phyloP scores from a whole-genome alignment of 2,113 vertebrate species.

The Tyto alba region DNA sequence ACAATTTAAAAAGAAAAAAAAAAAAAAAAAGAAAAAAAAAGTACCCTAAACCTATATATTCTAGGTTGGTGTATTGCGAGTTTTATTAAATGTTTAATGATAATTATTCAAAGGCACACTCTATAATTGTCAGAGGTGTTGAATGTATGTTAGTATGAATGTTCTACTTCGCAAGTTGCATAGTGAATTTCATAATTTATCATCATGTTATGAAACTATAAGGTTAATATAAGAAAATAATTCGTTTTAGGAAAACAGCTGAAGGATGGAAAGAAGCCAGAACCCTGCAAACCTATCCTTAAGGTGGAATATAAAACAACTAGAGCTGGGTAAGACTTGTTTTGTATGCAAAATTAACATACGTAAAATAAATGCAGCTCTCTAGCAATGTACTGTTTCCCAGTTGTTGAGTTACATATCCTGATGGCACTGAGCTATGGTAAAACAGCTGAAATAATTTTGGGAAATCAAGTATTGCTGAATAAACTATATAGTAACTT shows the following conservation, averaged over 20 bases:
- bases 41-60: background rate
- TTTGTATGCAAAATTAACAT: background rate
- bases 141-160: background rate
- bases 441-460: background rate
- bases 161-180: background rate
- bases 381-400: background rate
- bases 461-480: background rate
- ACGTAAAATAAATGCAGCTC: background rate
- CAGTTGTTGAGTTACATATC: background rate
- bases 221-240: slow-evolving; percentile 70
- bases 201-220: background rate
- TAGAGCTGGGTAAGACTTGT: slow-evolving; percentile 84
- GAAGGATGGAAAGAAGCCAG: slow-evolving; percentile 99
- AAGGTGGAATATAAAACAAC: slow-evolving; percentile 99
- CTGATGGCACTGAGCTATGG: background rate
- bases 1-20: background rate
- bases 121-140: background rate
- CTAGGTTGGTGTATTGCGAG: background rate
- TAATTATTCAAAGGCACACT: background rate
- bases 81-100: background rate
- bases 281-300: slow-evolving; percentile 98
- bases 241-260: slow-evolving; percentile 94
- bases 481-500: too few species aligned
- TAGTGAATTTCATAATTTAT: background rate
- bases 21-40: background rate